Conservation (phyloP, 2,888 invertebrate genomes). For the Meghimatium bilineatum region DNA sequence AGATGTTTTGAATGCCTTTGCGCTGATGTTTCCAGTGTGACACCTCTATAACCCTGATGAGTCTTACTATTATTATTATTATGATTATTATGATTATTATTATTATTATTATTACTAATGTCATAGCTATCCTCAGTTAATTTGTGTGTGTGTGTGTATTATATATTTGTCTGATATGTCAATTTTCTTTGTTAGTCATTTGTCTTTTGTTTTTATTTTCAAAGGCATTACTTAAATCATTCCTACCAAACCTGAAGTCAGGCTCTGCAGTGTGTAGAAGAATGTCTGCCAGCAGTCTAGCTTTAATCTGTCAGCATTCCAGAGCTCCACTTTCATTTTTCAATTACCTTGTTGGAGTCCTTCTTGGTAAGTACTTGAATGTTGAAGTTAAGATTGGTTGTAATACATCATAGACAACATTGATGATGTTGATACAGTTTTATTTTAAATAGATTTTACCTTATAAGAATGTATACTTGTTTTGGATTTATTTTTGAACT, state of each 20-base stretch:
- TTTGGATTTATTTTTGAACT: too few species aligned
- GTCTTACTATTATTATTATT: too few species aligned
- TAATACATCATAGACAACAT: not conserved
- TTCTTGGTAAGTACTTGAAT: slow-evolving; percentile 78
- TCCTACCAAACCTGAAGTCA: slow-evolving; percentile 83
- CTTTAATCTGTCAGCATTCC: slow-evolving; percentile 87
- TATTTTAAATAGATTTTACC: too few species aligned
- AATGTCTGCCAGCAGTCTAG: slow-evolving; percentile 88
- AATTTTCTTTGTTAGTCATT: too few species aligned
- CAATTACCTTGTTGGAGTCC: slow-evolving; percentile 82
- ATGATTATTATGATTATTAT: too few species aligned
- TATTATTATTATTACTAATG: not conserved
- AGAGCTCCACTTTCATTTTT: slow-evolving; percentile 84
- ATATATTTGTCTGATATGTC: too few species aligned
- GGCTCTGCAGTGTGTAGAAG: slow-evolving; percentile 87
- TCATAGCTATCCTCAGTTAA: not conserved
- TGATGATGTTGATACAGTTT: too few species aligned
- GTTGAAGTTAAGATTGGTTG: not conserved
- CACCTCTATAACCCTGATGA: too few species aligned
- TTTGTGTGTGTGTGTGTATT: not conserved
- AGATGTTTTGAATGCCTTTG: too few species aligned
- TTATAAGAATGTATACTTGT: too few species aligned
- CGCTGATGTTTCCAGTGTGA: too few species aligned
- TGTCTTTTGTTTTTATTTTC: slow-evolving; percentile 37
- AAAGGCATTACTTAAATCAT: slow-evolving; percentile 83